phyloP scores from a whole-genome alignment of 30 jellyfish, hydroid and myxozoan genomes.

The Hydractinia symbiolongicarpus region DNA sequence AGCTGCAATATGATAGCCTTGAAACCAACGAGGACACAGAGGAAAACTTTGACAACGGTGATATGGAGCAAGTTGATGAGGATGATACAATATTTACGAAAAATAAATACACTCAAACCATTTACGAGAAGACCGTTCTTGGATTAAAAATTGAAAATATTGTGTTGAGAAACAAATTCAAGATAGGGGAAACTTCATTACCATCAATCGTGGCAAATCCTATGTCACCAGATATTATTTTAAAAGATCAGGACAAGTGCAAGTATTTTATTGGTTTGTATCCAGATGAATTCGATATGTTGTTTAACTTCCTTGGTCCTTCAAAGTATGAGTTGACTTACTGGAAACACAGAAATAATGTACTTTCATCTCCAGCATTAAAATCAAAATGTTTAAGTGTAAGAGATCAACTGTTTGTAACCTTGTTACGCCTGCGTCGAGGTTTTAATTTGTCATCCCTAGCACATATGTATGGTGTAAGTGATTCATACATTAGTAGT shows the following conservation, averaged over 20 bases:
- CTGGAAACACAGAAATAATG: slow-evolving; percentile 35
- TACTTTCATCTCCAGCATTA: neutral
- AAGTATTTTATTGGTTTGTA: slow-evolving; percentile 43
- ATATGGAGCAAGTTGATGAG: no score
- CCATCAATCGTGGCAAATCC: slow-evolving; percentile 12
- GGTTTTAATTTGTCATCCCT: slow-evolving; percentile 51
- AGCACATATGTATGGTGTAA: slow-evolving; percentile 49
- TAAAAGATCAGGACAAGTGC: slow-evolving; percentile 4
- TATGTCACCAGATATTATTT: slow-evolving; percentile 31
- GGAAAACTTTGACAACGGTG: no score
- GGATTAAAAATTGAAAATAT: slow-evolving; percentile 32
- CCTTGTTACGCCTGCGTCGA: slow-evolving; percentile 48
- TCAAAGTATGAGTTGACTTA: slow-evolving; percentile 47
- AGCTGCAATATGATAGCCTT: no score
- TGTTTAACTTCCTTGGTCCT: slow-evolving; percentile 60
- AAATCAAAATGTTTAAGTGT: slow-evolving; percentile 25
- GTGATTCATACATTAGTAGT: slow-evolving; percentile 42
- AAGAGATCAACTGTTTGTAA: slow-evolving; percentile 42
- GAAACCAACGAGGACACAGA: no score
- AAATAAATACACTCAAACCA: slow-evolving; percentile 6
- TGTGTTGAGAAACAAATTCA: slow-evolving; percentile 25
- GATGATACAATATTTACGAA: no score
- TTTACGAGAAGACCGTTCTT: neutral
- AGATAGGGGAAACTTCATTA: neutral
- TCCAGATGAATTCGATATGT: slow-evolving; percentile 46